Base-by-base conservation (phyloP, 2,113 vertebrate species). In the Paradoxurus hermaphroditus region DNA sequence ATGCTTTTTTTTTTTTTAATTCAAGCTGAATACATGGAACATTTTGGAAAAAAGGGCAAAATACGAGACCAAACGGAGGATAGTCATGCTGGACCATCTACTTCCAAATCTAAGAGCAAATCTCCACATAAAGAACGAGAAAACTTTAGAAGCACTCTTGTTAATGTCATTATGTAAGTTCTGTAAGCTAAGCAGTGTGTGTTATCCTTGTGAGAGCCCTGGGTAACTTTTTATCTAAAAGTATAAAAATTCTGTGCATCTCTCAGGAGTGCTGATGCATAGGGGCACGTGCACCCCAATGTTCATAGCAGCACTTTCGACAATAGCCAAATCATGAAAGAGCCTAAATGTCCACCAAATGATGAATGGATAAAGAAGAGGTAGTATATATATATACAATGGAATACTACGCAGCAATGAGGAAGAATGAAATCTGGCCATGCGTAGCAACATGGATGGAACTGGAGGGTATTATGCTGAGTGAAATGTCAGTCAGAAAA, bases 141-240 rank as follows among this genome's bases (percentile, higher is more conserved):
- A 94, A 96, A 98, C 79, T 98, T 99, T 51, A 98, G 99, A 90
- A 98, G 98, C 87, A 90, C 98, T 56, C 98, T 99, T 19, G 98
- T 99, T 95, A 98, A 99, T 86, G 97, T 99, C 51, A 97, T 99
- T 62, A 97, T 98, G 99, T 99, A 97, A 98, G 99, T 98, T 68
- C 39, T 2, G 0, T 39, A 18, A 62, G 14, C 81, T 78, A 51
- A 39, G 15, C 21, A 12, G 14, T 19, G 12, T 29, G 25, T 31
- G 14, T 67, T 51, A 65, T 1, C 15, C 63, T 65, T 4, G 7
- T 18, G 73, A 31, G 49, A 86, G 6, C 23, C 67, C 31, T 4
- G 5, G 31, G 79, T 36, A 91, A 65, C 21, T 27, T 95, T 88
- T 36, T 49, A 36, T 21, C 68, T 46, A 70, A 95, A 89, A 88